Base-by-base conservation (phyloP, 2,888 invertebrate species). In the Tethea ocularis region DNA sequence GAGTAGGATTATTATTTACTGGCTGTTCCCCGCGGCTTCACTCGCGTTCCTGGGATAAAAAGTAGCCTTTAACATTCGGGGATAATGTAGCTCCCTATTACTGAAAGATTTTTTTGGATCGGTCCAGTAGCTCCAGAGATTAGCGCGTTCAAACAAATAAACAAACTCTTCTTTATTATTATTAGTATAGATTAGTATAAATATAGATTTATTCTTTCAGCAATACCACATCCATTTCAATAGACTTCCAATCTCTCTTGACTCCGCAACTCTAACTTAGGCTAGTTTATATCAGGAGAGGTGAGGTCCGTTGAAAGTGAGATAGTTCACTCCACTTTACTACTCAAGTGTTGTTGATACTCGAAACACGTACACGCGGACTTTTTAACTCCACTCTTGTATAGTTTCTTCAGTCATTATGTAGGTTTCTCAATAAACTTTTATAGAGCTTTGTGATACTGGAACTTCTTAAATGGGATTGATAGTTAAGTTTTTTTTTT, bases 221-320 rank as follows among this genome's bases (percentile, higher is more conserved):
- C 24, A 62, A 54, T 78, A 62, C 74, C 86, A 41, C 62, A 72
- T 88, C 87, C 17, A 7, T 63, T 58, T n/a, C 56, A 6, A 20
- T 46, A 17, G n/a, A 56, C 33, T 15, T 5, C 11, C 24, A 15
- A 15, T 55, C 1, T 22, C 33, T 51, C n/a, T 23, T 57, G 15
- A 13, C 15, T 57, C 20, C 23, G 10, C 17, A 15, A 20, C 51
- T 56, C 64, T 75, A 79, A 76, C 77, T 80, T 68, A 57, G 62
- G 87, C 88, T 87, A 89, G 87, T 90, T 89, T 90, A 91, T 88
- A 89, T 89, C 70, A 83, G 76, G 77, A 75, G 82, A 87, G 88
- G 86, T 84, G 80, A 84, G 72, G 81, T 78, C 80, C 81, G 86
- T 80, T 84, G 88, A 89, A 90, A 90, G 89, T 87, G 87, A 89